Conservation (phyloP, 2,113 vertebrate genomes). For the Strix aluco region DNA sequence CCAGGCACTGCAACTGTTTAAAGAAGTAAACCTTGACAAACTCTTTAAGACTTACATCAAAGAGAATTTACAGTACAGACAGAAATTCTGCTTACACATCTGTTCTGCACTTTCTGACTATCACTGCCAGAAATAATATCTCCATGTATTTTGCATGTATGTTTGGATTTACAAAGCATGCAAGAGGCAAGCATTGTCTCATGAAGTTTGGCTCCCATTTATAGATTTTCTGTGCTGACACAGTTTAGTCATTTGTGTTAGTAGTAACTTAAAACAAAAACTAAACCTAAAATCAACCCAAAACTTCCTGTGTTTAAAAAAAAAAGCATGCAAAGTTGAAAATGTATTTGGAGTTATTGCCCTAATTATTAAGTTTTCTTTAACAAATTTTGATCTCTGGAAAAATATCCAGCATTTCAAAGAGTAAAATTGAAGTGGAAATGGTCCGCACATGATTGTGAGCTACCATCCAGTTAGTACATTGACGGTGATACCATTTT, state of each 20-base stretch:
- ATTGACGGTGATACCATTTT: not conserved
- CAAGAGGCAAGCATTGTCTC: not conserved
- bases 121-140: not conserved
- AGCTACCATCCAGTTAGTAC: not conserved
- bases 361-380: not conserved
- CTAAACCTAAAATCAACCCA: not conserved
- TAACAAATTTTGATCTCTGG: not conserved
- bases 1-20: not conserved
- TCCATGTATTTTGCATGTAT: not conserved
- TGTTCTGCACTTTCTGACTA: not conserved
- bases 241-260: not conserved
- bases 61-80: not conserved
- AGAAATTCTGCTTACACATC: not conserved
- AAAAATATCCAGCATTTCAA: not conserved
- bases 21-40: not conserved
- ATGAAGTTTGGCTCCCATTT: not conserved
- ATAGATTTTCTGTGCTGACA: not conserved
- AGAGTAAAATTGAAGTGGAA: not conserved
- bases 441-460: not conserved
- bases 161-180: not conserved
- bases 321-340: not conserved
- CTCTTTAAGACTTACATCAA: not conserved
- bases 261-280: not conserved
- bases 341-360: not conserved
- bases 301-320: not conserved